These are phyloP conservation scores for Pomacea canaliculata DNA, from an alignment of 2,888 invertebrate genomes.

Conservation along the genomic window DNA sequence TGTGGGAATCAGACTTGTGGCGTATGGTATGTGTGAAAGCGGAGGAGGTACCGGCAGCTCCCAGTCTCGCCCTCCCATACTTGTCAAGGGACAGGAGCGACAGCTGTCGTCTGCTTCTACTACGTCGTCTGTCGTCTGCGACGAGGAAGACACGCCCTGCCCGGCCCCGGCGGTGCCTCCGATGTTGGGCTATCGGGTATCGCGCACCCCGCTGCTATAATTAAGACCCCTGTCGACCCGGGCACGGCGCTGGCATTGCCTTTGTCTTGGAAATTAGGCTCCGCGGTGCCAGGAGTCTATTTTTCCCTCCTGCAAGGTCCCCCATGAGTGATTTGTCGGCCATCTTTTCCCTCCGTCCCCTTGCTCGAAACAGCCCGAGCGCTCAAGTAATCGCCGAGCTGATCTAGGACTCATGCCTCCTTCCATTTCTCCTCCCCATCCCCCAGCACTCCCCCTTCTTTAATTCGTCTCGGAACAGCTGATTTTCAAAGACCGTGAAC, in stretches of 20 bases:
- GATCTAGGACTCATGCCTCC: no score
- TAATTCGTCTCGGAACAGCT: no score
- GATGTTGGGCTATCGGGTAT: constrained; percentile 26
- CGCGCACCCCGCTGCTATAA: neutral
- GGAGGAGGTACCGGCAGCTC: no score
- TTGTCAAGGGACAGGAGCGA: neutral
- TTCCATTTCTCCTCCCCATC: no score
- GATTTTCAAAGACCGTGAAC: no score
- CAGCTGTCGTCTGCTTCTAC: constrained; percentile 26
- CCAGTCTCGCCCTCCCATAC: no score
- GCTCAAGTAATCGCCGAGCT: no score
- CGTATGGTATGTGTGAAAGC: no score
- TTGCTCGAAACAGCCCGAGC: neutral
- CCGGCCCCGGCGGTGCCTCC: neutral
- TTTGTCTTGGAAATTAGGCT: constrained; percentile 3
- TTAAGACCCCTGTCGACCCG: neutral
- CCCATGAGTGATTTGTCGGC: neutral
- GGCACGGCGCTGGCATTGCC: neutral
- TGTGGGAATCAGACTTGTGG: no score
- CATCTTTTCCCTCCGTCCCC: neutral
- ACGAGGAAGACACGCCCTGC: neutral
- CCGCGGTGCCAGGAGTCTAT: neutral
- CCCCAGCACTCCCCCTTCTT: no score
- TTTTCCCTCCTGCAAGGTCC: neutral
- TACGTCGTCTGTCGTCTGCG: neutral